These are phyloP conservation scores for Tridacna gigas DNA, from an alignment of 2,888 invertebrate genomes.

Conservation along the genomic window DNA sequence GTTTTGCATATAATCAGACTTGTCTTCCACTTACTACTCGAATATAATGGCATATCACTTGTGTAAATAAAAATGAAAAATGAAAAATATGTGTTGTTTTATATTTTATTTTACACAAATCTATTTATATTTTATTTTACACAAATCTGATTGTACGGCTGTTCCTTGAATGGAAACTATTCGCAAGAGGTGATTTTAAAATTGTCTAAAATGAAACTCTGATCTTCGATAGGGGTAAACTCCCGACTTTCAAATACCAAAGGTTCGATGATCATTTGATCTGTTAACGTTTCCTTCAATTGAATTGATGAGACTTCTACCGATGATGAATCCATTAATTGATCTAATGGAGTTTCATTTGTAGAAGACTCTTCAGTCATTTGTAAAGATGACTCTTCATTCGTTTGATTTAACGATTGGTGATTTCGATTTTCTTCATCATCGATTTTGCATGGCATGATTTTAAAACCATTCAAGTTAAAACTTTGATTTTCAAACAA, in stretches of 20 bases:
- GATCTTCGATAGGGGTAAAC: not conserved
- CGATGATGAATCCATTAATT: not conserved
- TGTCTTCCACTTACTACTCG: not conserved
- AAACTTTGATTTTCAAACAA: conserved; percentile 4
- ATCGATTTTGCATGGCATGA: not conserved
- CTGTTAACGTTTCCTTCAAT: not conserved
- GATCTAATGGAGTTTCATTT: not conserved
- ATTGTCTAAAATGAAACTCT: not conserved
- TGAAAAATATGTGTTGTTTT: conserved; percentile 1
- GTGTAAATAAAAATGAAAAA: not conserved
- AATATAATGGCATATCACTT: not conserved
- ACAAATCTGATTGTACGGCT: not conserved
- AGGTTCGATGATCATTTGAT: not conserved
- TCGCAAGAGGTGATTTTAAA: conserved; percentile 2
- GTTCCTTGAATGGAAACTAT: not conserved
- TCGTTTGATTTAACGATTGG: not conserved
- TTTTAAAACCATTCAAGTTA: not conserved
- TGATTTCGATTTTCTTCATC: not conserved
- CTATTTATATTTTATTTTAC: not conserved
- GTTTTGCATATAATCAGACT: conserved; percentile 25
- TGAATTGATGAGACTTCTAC: too few species aligned
- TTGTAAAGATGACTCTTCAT: too few species aligned
- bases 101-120: not conserved
- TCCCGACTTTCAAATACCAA: not conserved
- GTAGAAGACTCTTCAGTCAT: not conserved